Conservation (phyloP, 2,113 vertebrate genomes). For the Arvicanthis niloticus region DNA sequence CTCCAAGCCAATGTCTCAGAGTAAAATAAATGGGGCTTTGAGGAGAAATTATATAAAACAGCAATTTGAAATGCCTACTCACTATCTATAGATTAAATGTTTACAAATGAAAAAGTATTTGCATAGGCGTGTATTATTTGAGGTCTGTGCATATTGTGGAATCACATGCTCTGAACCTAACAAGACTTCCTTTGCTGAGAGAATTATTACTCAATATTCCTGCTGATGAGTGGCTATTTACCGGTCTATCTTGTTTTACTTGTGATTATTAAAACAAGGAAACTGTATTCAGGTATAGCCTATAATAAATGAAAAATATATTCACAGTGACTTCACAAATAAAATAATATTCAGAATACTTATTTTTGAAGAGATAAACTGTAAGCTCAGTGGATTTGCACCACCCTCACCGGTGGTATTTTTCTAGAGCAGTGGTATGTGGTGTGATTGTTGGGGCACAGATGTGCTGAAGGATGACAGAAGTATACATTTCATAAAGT, state of each 20-base stretch:
- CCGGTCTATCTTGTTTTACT: neutral
- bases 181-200: neutral
- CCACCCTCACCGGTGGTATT: neutral
- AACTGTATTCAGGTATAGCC: neutral
- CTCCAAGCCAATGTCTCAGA: neutral
- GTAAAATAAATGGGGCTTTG: neutral
- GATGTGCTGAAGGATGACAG: neutral
- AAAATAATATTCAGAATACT: neutral
- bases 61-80: constrained; percentile 4
- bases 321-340: neutral
- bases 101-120: neutral
- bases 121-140: neutral
- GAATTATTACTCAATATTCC: neutral
- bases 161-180: neutral
- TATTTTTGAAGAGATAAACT: neutral
- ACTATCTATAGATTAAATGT: neutral
- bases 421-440: neutral
- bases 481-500: neutral
- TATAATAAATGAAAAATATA: neutral
- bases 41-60: neutral
- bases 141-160: neutral
- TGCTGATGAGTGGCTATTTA: neutral
- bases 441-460: neutral
- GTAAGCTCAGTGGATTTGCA: neutral
- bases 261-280: neutral